A percentile compares a stretch with the other conserved stretches of the same genome.
Conservation (phyloP, 2,888 invertebrate genomes). For the Hypomecis atomaria region DNA sequence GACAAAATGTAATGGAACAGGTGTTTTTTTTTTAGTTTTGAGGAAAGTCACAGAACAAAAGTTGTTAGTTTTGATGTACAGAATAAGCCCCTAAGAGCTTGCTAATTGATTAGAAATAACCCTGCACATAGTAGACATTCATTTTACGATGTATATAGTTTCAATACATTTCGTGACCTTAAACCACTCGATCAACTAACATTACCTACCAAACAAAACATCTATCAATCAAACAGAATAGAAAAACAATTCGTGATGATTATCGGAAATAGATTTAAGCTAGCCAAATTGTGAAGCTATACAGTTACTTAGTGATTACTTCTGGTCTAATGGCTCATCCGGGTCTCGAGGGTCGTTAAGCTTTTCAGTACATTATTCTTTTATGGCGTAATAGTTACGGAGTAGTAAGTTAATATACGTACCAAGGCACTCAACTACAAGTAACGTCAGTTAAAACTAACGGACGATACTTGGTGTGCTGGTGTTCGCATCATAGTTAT, state of each 20-base stretch:
- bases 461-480: no score
- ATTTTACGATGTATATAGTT: no score
- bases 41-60: no score
- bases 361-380: no score
- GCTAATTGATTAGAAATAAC: no score
- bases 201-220: not conserved
- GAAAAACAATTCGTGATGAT: conserved; percentile 41
- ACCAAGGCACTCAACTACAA: not conserved
- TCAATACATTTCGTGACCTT: no score
- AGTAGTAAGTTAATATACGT: not conserved
- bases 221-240: conserved; percentile 31
- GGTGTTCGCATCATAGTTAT: not conserved
- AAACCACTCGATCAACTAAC: no score
- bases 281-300: conserved; percentile 46
- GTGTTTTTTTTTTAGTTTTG: no score
- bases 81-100: no score
- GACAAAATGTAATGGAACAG: no score
- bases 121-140: no score
- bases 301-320: conserved; percentile 56
- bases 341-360: conserved; percentile 39
- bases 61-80: no score
- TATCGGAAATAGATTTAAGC: conserved; percentile 60
- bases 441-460: not conserved
- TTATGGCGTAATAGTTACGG: conserved; percentile 6
- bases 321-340: conserved; percentile 47